Evolutionary conservation across 2,113 vertebrate species (phyloP).

Genomic region (Puma concolor): DNA sequence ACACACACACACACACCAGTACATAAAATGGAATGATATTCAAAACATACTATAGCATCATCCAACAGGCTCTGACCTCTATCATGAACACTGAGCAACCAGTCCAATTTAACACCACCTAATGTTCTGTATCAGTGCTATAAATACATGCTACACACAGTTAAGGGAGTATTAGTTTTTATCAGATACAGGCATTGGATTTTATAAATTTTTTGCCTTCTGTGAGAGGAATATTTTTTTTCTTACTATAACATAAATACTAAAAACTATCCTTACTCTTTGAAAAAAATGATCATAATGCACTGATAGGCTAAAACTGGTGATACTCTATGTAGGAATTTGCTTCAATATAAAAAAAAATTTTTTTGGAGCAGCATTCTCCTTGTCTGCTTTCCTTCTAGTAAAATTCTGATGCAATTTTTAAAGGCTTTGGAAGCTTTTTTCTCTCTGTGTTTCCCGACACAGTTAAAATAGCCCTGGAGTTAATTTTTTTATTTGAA

Average conservation of each 20-base stretch:
- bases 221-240: not conserved
- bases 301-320: not conserved
- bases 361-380: not conserved
- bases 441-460: not conserved
- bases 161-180: not conserved
- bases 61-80: not conserved
- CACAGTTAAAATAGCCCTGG: not conserved
- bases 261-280: not conserved
- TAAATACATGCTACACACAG: not conserved
- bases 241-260: not conserved
- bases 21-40: not conserved
- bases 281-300: not conserved
- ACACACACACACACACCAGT: not conserved
- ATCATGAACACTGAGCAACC: not conserved
- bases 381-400: not conserved
- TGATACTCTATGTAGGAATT: not conserved
- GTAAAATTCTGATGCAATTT: not conserved
- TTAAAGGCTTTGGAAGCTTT: not conserved
- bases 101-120: not conserved
- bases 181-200: not conserved
- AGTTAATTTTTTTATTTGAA: not conserved
- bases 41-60: not conserved
- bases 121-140: not conserved
- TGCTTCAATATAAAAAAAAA: not conserved
- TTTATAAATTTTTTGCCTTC: not conserved